Conservation (phyloP, 2,797 vertebrate species). For the Clamator glandarius region DNA sequence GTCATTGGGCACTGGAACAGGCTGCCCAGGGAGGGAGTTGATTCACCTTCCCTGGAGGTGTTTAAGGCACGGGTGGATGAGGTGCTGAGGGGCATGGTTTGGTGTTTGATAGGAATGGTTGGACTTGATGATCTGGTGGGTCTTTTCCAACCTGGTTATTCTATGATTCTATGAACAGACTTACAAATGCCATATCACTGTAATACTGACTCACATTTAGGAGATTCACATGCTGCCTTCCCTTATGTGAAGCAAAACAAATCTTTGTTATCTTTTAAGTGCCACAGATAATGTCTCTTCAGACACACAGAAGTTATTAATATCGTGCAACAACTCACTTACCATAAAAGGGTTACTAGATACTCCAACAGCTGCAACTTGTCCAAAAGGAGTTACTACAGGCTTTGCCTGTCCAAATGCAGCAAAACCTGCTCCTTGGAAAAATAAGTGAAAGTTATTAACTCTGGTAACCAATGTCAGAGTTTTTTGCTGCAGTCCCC, state of each 20-base stretch:
- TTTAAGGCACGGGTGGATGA: no score
- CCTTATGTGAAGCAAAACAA: background rate
- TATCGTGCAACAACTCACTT: conserved; percentile 61
- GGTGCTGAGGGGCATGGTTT: no score
- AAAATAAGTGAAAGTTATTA: conserved; percentile 37
- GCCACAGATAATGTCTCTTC: background rate
- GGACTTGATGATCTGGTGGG: no score
- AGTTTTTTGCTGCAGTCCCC: background rate
- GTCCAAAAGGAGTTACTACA: conserved; percentile 90
- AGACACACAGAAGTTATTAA: background rate
- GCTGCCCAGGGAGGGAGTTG: no score
- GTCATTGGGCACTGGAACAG: no score
- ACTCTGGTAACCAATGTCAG: background rate
- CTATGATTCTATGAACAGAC: background rate
- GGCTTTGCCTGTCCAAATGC: conserved; percentile 91
- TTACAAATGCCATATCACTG: background rate
- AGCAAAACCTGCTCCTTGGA: conserved; percentile 90
- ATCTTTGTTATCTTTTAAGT: background rate
- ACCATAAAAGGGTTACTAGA: conserved; percentile 99
- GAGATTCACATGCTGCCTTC: background rate
- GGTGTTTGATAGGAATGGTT: no score
- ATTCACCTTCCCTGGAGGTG: no score
- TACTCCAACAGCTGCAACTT: conserved; percentile 89
- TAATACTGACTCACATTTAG: background rate
- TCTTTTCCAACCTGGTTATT: no score